Percentiles rank a stretch among this genome's conserved stretches.
Evolutionary conservation across 1,140 invertebrate genomes (phyloP).

Genomic region (Aphis craccivora): DNA sequence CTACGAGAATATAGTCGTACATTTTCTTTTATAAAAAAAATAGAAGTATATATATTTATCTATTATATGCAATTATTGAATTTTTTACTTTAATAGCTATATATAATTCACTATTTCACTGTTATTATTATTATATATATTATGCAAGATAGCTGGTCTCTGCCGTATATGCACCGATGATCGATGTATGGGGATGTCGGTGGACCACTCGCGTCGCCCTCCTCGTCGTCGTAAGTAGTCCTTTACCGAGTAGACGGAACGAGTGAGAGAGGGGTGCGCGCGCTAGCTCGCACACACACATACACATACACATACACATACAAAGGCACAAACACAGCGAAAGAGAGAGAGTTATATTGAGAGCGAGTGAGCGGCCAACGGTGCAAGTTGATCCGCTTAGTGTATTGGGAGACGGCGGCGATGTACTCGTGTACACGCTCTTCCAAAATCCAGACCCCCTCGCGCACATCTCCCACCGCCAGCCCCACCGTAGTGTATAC

Average conservation of each 20-base stretch:
- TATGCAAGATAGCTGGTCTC: not conserved
- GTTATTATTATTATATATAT: conserved; percentile 5
- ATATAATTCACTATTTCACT: not conserved
- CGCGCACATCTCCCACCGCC: not conserved
- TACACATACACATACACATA: not conserved
- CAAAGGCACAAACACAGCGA: not conserved
- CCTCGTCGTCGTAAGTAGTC: not conserved
- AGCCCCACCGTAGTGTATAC: not conserved
- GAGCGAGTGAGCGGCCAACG: not conserved
- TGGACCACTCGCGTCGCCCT: not conserved
- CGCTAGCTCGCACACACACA: not conserved
- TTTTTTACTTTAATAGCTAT: not conserved
- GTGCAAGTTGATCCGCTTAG: conserved; percentile 55
- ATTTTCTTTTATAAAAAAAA: too few species aligned
- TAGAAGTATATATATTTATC: too few species aligned
- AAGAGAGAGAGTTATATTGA: not conserved
- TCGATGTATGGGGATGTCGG: not conserved
- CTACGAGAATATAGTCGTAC: too few species aligned
- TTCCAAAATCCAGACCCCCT: conserved; percentile 13
- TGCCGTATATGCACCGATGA: not conserved
- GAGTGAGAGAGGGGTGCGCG: too few species aligned
- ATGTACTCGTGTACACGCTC: conserved; percentile 33
- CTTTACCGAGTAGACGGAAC: not conserved
- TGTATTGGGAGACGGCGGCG: conserved; percentile 48
- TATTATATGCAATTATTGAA: not conserved